phyloP scores from a whole-genome alignment of 2,113 vertebrate genomes.

The Prolemur simus region DNA sequence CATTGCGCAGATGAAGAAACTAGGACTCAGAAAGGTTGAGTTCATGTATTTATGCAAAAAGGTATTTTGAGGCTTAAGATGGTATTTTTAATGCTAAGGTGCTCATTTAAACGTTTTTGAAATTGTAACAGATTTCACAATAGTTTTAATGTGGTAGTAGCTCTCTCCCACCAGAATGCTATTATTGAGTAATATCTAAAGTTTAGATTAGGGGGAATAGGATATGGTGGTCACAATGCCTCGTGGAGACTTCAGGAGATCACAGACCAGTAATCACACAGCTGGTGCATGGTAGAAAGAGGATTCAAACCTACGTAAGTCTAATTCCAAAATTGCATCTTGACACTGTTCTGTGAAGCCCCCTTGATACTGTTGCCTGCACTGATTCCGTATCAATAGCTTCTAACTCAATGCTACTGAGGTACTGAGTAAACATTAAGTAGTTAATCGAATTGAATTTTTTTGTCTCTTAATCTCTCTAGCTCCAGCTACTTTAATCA shows the following conservation, averaged over 20 bases:
- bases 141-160: neutral
- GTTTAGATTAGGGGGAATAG: neutral
- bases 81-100: neutral
- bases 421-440: neutral
- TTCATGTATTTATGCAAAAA: neutral
- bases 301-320: neutral
- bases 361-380: neutral
- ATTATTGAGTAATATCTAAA: neutral
- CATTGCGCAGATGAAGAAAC: neutral
- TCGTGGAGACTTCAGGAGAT: neutral
- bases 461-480: neutral
- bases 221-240: neutral
- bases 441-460: neutral
- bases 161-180: neutral
- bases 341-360: neutral
- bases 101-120: neutral
- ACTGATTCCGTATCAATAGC: neutral
- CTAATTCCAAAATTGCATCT: neutral
- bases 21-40: neutral
- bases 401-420: neutral
- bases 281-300: neutral
- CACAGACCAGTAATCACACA: neutral
- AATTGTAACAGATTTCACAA: neutral
- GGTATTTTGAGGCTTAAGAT: too few relatives aligned
- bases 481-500: neutral